Percentiles rank a stretch among this genome's conserved stretches.
Conservation (phyloP, 2,113 vertebrate species). For the Oncorhynchus nerka region DNA sequence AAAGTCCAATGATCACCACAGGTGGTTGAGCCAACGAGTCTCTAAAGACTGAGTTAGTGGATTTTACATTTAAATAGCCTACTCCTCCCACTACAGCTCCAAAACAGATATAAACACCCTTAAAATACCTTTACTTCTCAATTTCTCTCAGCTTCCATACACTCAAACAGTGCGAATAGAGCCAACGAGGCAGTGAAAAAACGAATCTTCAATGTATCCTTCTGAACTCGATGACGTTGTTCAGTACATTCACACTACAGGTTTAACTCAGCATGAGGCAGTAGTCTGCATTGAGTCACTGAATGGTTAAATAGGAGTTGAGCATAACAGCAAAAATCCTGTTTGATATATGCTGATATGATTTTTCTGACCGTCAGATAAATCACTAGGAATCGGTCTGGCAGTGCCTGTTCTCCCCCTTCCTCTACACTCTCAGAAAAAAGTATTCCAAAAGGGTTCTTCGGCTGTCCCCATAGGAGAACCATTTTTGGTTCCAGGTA, state of each 20-base stretch:
- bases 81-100: neutral
- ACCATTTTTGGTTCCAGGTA: too few species aligned
- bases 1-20: slow-evolving; percentile 14
- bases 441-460: too few species aligned
- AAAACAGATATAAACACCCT: neutral
- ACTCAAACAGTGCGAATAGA: neutral
- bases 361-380: neutral
- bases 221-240: neutral
- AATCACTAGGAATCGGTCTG: neutral
- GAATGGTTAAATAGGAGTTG: neutral
- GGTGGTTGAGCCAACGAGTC: slow-evolving; percentile 2
- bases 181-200: neutral
- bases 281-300: neutral
- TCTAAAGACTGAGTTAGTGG: slow-evolving; percentile 12
- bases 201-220: too few species aligned
- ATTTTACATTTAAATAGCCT: neutral
- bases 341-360: neutral
- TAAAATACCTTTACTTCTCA: slow-evolving; percentile 16
- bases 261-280: neutral
- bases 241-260: neutral
- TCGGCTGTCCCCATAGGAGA: too few species aligned
- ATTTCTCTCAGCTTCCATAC: neutral
- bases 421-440: too few species aligned
- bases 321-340: neutral
- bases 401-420: slow-evolving; percentile 2